Conservation (phyloP, 2,888 invertebrate species). For the Cataglyphis cursor region DNA sequence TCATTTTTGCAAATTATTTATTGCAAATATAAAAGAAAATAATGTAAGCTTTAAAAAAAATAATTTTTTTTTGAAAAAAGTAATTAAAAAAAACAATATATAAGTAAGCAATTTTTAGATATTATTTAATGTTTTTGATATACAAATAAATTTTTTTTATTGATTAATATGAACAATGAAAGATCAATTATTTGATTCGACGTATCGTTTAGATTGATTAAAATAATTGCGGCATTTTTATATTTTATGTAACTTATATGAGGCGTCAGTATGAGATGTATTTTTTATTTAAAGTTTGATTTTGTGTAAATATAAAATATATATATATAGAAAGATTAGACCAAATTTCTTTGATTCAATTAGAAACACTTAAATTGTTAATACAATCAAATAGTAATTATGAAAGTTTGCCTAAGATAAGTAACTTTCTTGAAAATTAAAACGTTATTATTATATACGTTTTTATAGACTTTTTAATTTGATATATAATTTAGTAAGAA, state of each 20-base stretch:
- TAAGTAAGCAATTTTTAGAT: background rate
- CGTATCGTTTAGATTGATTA: conserved; percentile 10
- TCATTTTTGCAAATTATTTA: background rate
- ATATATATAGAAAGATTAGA: background rate
- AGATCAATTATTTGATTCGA: background rate
- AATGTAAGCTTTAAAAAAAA: background rate
- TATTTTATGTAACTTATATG: conserved; percentile 22
- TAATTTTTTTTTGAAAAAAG: background rate
- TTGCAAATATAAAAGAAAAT: background rate
- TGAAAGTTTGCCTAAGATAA: background rate
- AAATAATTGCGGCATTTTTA: conserved; percentile 23
- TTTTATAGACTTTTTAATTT: background rate
- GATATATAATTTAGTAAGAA: background rate
- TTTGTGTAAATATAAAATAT: conserved; percentile 14
- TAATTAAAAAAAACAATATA: background rate
- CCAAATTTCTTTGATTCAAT: conserved; percentile 7
- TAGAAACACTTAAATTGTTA: background rate
- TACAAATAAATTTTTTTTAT: background rate
- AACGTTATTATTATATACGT: background rate
- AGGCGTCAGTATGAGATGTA: background rate
- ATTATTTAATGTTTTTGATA: background rate
- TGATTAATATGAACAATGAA: background rate
- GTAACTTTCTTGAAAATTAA: background rate
- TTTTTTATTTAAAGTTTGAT: conserved; percentile 26
- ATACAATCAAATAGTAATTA: conserved; percentile 15